Evolutionary conservation across 1,140 invertebrate species (phyloP).

Genomic region (Drosophila truncata): DNA sequence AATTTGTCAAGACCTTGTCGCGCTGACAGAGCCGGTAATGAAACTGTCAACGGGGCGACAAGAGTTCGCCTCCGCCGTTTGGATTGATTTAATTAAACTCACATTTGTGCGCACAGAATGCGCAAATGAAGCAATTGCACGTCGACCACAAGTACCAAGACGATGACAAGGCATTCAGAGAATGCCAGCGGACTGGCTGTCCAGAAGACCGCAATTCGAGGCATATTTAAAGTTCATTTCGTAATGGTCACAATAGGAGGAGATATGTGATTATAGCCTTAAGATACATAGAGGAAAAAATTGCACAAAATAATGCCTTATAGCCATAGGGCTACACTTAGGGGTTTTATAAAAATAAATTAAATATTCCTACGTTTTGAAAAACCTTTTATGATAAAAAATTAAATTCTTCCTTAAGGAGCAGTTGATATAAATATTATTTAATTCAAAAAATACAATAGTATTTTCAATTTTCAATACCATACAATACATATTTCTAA

Average conservation of each 20-base stretch:
- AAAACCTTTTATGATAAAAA: too few relatives aligned
- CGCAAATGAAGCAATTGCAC: constrained; percentile 58
- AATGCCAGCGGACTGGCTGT: constrained; percentile 30
- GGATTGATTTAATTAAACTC: constrained; percentile 58
- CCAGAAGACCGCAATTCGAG: constrained; percentile 11
- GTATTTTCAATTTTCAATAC: background rate
- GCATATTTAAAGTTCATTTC: constrained; percentile 61
- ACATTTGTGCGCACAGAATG: constrained; percentile 47
- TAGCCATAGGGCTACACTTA: background rate
- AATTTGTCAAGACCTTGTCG: constrained; percentile 63
- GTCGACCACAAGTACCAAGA: constrained; percentile 11
- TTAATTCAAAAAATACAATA: background rate
- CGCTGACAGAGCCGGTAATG: constrained; percentile 48
- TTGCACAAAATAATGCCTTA: background rate
- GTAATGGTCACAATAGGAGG: constrained; percentile 33
- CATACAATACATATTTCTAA: background rate
- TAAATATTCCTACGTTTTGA: background rate
- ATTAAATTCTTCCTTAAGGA: background rate
- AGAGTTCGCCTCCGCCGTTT: constrained; percentile 15
- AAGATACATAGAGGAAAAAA: background rate
- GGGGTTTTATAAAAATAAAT: background rate
- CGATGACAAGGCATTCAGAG: constrained; percentile 54
- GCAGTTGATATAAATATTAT: background rate
- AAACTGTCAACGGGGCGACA: constrained; percentile 62
- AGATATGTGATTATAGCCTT: constrained; percentile 28